Conservation (phyloP, 2,888 invertebrate genomes). For the Latrodectus elegans region DNA sequence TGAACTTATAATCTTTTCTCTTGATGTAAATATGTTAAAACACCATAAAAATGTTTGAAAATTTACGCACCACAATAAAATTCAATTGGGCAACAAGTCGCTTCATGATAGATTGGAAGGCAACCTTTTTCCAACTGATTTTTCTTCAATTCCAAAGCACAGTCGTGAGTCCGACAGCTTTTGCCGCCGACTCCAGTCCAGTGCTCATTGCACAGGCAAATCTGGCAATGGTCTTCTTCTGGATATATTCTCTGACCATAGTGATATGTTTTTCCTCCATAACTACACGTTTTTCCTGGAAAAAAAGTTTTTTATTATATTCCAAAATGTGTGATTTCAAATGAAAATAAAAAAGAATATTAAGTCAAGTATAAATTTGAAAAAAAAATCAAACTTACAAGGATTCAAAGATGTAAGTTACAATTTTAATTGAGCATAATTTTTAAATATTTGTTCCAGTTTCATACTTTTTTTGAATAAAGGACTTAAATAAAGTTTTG, state of each 20-base stretch:
- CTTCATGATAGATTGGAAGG: slow-evolving; percentile 69
- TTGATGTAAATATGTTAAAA: no score
- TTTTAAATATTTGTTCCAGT: no score
- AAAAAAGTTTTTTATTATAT: neutral
- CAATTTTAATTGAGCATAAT: no score
- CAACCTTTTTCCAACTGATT: slow-evolving; percentile 49
- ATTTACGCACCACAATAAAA: slow-evolving; percentile 67
- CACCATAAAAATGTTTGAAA: no score
- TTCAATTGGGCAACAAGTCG: slow-evolving; percentile 70
- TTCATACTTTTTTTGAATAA: no score
- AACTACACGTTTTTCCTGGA: slow-evolving; percentile 42
- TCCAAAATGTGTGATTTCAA: no score
- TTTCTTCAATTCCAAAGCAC: slow-evolving; percentile 54
- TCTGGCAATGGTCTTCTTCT: slow-evolving; percentile 64
- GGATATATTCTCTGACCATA: slow-evolving; percentile 69
- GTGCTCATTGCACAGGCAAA: slow-evolving; percentile 64
- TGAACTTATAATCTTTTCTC: no score
- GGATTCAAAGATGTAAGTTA: no score
- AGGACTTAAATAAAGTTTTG: no score
- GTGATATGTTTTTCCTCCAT: slow-evolving; percentile 45
- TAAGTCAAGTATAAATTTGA: no score
- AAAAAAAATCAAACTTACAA: no score
- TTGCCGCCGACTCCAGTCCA: slow-evolving; percentile 60
- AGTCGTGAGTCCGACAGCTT: slow-evolving; percentile 48
- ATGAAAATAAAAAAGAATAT: no score